Evolutionary conservation across 2,888 invertebrate genomes (phyloP).

Genomic region (Acleris literana): DNA sequence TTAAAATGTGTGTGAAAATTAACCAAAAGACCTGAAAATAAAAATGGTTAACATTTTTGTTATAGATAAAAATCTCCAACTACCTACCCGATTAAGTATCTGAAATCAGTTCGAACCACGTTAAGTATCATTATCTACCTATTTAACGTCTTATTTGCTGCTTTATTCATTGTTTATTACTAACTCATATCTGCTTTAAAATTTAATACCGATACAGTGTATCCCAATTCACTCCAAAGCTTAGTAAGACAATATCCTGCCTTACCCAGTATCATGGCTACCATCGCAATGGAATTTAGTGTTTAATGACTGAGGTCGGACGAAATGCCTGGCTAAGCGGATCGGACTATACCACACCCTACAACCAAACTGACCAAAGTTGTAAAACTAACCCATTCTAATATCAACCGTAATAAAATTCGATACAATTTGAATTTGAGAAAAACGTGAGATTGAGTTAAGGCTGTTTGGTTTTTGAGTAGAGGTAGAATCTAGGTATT

Average conservation of each 20-base stretch:
- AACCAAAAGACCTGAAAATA: too few species aligned
- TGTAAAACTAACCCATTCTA: background rate
- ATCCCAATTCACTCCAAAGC: background rate
- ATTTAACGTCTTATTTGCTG: too few species aligned
- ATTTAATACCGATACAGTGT: background rate
- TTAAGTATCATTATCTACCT: too few species aligned
- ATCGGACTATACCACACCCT: conserved; percentile 43
- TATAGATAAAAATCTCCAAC: too few species aligned
- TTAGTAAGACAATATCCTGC: conserved; percentile 30
- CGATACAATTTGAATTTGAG: background rate
- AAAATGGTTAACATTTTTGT: too few species aligned
- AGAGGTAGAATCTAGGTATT: background rate
- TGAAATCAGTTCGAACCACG: too few species aligned
- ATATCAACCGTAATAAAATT: background rate
- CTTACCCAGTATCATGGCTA: conserved; percentile 41
- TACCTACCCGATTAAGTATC: too few species aligned
- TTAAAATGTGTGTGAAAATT: too few species aligned
- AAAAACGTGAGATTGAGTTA: background rate
- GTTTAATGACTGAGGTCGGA: conserved; percentile 69
- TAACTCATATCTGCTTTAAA: too few species aligned
- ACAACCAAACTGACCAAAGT: background rate
- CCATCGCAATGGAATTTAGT: conserved; percentile 62
- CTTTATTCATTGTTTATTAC: too few species aligned
- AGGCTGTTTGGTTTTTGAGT: background rate
- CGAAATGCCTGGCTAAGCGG: conserved; percentile 60